Conservation (phyloP, 2,113 vertebrate genomes). For the Neofelis nebulosa region DNA sequence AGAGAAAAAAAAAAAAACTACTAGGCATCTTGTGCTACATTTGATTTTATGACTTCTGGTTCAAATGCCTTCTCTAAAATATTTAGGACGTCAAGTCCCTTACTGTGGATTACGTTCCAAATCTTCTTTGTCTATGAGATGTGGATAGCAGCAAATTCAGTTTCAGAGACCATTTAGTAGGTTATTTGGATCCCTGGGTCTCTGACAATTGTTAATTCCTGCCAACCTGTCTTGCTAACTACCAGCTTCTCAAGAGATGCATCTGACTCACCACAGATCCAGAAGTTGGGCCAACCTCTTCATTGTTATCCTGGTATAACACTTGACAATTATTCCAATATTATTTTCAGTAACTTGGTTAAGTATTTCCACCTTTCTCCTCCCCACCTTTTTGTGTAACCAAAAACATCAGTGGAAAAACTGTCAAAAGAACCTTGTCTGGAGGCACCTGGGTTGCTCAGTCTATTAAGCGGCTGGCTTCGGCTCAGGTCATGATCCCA, state of each 20-base stretch:
- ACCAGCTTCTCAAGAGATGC: slow-evolving; percentile 93
- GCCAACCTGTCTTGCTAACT: slow-evolving; percentile 93
- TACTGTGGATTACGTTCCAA: slow-evolving; percentile 94
- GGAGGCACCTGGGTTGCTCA: neutral
- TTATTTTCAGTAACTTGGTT: slow-evolving; percentile 95
- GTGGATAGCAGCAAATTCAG: slow-evolving; percentile 94
- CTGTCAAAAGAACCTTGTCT: slow-evolving; percentile 91
- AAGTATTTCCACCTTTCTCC: slow-evolving; percentile 94
- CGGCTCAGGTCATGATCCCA: too few relatives aligned
- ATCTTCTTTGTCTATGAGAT: slow-evolving; percentile 96
- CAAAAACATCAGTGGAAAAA: slow-evolving; percentile 92
- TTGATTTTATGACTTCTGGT: slow-evolving; percentile 78
- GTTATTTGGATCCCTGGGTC: slow-evolving; percentile 95
- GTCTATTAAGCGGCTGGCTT: too few relatives aligned
- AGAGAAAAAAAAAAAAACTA: slow-evolving; percentile 69
- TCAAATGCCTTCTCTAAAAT: slow-evolving; percentile 80
- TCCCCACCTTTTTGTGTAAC: slow-evolving; percentile 88
- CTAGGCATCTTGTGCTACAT: slow-evolving; percentile 73
- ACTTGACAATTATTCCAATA: slow-evolving; percentile 96
- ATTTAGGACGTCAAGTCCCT: slow-evolving; percentile 79
- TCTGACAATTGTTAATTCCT: slow-evolving; percentile 96
- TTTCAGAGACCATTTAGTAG: slow-evolving; percentile 95
- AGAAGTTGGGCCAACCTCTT: slow-evolving; percentile 94
- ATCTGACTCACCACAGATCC: slow-evolving; percentile 93
- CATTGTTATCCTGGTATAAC: slow-evolving; percentile 95